These are phyloP conservation scores for Mionectes macconnelli DNA, from an alignment of 2,113 vertebrate species.

Conservation along the genomic window DNA sequence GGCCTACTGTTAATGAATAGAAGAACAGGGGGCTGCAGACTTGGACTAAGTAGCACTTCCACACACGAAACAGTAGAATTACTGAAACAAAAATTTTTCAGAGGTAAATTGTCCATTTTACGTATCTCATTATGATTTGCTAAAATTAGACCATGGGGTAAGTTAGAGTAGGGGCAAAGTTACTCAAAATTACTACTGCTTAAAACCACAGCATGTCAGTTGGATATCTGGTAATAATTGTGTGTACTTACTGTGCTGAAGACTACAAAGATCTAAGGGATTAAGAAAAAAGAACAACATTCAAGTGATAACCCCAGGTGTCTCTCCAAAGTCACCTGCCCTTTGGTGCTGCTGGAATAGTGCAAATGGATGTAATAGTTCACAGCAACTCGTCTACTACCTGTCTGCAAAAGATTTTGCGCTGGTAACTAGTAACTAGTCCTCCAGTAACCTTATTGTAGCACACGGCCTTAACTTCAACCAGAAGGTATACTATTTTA, in stretches of 20 bases:
- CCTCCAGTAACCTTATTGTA: not conserved
- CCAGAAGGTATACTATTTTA: not conserved
- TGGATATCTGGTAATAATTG: not conserved
- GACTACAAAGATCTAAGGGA: not conserved
- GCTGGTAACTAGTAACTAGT: not conserved
- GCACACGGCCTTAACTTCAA: not conserved
- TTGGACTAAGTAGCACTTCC: not conserved
- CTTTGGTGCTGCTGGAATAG: not conserved
- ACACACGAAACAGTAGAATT: not conserved
- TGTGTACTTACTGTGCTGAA: not conserved
- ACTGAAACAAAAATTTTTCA: not conserved
- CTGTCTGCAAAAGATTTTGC: not conserved
- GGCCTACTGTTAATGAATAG: not conserved
- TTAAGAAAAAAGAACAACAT: not conserved
- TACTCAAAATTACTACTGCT: not conserved
- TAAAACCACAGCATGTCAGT: not conserved
- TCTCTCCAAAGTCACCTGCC: not conserved
- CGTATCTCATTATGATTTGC: not conserved
- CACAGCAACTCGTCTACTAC: not conserved
- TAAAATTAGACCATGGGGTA: not conserved
- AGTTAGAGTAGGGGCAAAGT: not conserved
- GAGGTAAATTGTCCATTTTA: not conserved
- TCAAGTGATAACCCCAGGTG: not conserved
- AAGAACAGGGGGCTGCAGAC: not conserved
- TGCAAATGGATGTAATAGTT: not conserved